A percentile compares a stretch with the other conserved stretches of the same genome.
Evolutionary conservation across 2,888 invertebrate species (phyloP).

Genomic region (Hirudinaria manillensis): DNA sequence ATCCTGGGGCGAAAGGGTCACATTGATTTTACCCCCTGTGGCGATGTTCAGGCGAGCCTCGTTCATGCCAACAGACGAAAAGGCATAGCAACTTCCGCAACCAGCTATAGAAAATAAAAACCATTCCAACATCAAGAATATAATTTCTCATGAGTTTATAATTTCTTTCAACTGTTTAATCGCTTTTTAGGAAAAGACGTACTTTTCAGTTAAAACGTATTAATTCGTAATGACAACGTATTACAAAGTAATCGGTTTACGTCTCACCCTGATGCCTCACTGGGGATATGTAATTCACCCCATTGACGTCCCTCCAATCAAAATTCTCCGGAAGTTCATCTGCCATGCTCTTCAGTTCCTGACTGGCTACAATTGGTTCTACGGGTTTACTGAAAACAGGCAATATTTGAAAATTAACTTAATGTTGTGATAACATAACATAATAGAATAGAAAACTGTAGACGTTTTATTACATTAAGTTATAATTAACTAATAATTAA

Average conservation of each 20-base stretch:
- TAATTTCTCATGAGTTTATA: too few relatives aligned
- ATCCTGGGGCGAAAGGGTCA: conserved; percentile 56
- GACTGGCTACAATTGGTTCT: conserved; percentile 43
- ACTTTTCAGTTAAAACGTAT: not conserved
- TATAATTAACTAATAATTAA: too few relatives aligned
- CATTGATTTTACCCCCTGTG: conserved; percentile 53
- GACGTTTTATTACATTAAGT: too few relatives aligned
- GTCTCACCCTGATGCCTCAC: conserved; percentile 52
- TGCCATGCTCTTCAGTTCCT: conserved; percentile 39
- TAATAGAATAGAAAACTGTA: too few relatives aligned
- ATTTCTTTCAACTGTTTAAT: too few relatives aligned
- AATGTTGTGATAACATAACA: too few relatives aligned
- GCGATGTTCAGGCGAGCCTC: conserved; percentile 55
- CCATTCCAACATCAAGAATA: not conserved
- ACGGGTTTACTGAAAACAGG: conserved; percentile 36
- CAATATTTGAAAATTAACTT: too few relatives aligned
- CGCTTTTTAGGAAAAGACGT: too few relatives aligned
- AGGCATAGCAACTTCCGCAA: conserved; percentile 58
- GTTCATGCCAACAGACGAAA: conserved; percentile 56
- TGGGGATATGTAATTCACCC: conserved; percentile 49
- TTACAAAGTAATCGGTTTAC: not conserved
- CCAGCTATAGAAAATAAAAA: conserved; percentile 39
- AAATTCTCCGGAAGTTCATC: conserved; percentile 44
- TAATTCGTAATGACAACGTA: not conserved
- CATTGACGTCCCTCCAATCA: conserved; percentile 52